Conservation (phyloP, 2,888 invertebrate species). For the Parnassius orleans region DNA sequence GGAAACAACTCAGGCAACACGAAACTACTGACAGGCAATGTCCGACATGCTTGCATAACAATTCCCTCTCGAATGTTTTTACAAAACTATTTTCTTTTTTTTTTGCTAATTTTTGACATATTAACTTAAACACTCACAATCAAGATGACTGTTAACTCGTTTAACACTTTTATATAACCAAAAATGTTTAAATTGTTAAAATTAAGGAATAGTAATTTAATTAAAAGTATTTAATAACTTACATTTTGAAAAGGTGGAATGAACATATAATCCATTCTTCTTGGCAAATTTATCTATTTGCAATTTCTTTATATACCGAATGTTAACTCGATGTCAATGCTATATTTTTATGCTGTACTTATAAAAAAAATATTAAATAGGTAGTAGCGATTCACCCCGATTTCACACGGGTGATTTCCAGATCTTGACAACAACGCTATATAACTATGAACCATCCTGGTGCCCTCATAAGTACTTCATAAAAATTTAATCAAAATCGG, state of each 20-base stretch:
- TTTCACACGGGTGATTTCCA: too few relatives aligned
- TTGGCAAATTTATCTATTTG: constrained; percentile 50
- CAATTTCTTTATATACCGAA: constrained; percentile 47
- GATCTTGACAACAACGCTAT: too few relatives aligned
- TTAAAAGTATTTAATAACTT: constrained; percentile 41
- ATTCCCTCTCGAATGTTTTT: constrained; percentile 11
- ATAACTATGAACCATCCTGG: too few relatives aligned
- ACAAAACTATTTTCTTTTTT: constrained; percentile 4
- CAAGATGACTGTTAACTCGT: neutral
- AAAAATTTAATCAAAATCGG: too few relatives aligned
- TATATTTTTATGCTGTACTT: too few relatives aligned
- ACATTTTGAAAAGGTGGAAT: constrained; percentile 84
- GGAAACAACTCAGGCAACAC: constrained; percentile 14
- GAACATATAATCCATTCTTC: constrained; percentile 81
- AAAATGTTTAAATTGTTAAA: too few relatives aligned
- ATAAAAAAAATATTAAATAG: too few relatives aligned
- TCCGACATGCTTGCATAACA: constrained; percentile 22
- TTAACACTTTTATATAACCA: too few relatives aligned
- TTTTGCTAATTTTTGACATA: constrained; percentile 14
- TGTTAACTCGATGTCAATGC: too few relatives aligned
- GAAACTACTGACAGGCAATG: constrained; percentile 20
- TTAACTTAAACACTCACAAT: neutral
- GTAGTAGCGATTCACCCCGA: too few relatives aligned
- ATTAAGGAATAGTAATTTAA: too few relatives aligned
- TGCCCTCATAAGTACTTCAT: too few relatives aligned